Conservation (phyloP, 2,113 vertebrate species). For the Labeo rohita region DNA sequence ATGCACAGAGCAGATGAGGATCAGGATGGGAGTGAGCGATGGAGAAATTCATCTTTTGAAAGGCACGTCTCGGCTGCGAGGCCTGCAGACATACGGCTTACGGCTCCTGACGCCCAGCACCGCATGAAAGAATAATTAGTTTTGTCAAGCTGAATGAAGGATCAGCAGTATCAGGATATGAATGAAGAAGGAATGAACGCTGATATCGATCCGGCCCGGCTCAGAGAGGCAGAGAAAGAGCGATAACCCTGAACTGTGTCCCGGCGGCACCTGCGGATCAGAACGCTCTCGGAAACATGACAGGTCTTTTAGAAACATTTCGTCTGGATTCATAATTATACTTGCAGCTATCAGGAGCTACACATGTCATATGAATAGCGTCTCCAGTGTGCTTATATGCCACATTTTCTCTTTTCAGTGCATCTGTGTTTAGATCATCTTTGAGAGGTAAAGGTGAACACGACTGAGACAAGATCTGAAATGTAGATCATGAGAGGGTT, state of each 20-base stretch:
- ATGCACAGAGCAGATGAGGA: conserved; percentile 39
- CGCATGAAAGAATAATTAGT: conserved; percentile 57
- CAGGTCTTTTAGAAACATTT: background rate
- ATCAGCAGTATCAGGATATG: conserved; percentile 49
- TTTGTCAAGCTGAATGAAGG: conserved; percentile 56
- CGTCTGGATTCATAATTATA: background rate
- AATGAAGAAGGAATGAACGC: conserved; percentile 37
- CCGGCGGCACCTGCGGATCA: background rate
- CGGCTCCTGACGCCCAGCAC: background rate
- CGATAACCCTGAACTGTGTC: conserved; percentile 58
- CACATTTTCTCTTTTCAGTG: background rate
- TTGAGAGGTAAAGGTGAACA: background rate
- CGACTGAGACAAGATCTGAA: background rate
- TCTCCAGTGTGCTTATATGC: background rate
- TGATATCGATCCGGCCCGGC: conserved; percentile 41
- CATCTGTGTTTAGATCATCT: background rate
- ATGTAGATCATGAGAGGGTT: too few species aligned
- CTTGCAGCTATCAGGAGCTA: background rate
- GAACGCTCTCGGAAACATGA: background rate
- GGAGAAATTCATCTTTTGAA: conserved; percentile 72
- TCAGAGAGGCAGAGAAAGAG: conserved; percentile 48
- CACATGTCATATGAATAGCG: background rate
- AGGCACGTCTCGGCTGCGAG: background rate
- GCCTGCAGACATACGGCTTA: conserved; percentile 6
- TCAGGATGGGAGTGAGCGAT: conserved; percentile 2